Conservation (phyloP, 2,888 invertebrate genomes). For the Tethea ocularis region DNA sequence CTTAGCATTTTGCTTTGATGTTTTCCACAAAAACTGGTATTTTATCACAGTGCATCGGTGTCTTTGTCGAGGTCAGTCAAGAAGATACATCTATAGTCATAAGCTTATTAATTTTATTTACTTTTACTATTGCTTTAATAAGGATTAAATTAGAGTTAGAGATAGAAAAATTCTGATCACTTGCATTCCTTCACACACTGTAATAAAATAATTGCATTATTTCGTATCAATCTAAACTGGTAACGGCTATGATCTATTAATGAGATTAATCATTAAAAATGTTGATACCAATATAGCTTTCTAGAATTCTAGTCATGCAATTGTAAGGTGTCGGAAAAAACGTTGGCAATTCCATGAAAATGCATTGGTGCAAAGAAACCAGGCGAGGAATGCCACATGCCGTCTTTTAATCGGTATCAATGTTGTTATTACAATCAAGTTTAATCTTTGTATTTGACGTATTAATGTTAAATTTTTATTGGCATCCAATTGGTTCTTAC, state of each 20-base stretch:
- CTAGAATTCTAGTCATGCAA: conserved; percentile 80
- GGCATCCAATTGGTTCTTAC: conserved; percentile 60
- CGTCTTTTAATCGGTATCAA: conserved; percentile 63
- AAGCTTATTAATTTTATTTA: background rate
- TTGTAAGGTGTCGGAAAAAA: conserved; percentile 82
- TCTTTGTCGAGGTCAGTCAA: background rate
- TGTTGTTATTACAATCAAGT: conserved; percentile 58
- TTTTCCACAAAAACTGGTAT: conserved; percentile 3
- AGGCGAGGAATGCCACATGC: conserved; percentile 72
- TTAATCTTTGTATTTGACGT: conserved; percentile 63
- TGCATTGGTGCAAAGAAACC: conserved; percentile 77
- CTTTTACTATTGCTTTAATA: too few species aligned
- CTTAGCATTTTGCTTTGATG: conserved; percentile 5
- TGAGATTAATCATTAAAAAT: conserved; percentile 48
- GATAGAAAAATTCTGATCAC: background rate
- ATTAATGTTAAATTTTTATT: conserved; percentile 70
- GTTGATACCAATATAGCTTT: conserved; percentile 66
- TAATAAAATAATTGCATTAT: conserved; percentile 8
- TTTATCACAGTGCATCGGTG: conserved; percentile 6
- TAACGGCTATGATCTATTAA: conserved; percentile 28
- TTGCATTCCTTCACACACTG: conserved; percentile 5
- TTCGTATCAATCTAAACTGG: conserved; percentile 24
- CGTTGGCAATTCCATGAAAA: conserved; percentile 80
- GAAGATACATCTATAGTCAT: background rate
- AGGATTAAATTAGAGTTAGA: too few species aligned